phyloP scores from a whole-genome alignment of 2,888 invertebrate genomes.

The Microdon myrmicae region DNA sequence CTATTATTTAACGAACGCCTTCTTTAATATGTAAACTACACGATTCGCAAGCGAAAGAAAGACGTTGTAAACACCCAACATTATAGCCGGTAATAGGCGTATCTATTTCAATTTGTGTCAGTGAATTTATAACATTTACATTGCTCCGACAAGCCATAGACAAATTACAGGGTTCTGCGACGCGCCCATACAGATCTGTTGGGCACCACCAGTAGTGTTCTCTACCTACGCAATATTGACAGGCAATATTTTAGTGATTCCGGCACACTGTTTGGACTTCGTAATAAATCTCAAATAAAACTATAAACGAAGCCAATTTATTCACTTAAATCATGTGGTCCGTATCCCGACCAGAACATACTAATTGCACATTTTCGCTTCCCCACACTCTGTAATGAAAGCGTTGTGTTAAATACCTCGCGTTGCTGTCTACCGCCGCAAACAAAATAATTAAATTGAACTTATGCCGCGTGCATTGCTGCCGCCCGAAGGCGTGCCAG shows the following conservation, averaged over 20 bases:
- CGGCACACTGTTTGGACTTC: constrained; percentile 7
- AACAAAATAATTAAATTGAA: constrained; percentile 47
- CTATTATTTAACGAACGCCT: no score
- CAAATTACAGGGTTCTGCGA: no score
- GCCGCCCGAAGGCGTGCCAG: constrained; percentile 26
- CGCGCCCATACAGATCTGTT: no score
- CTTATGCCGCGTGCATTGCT: constrained; percentile 30
- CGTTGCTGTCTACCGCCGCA: constrained; percentile 46
- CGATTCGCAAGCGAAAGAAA: no score
- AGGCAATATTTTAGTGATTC: constrained; percentile 21
- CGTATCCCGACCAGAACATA: constrained; percentile 8
- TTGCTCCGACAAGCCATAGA: no score
- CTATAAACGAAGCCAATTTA: constrained; percentile 25
- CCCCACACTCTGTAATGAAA: constrained; percentile 21
- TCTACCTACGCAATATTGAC: constrained; percentile 5
- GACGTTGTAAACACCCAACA: no score
- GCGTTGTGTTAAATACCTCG: constrained; percentile 28
- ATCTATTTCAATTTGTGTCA: no score
- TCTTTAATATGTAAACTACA: no score
- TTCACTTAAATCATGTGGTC: constrained; percentile 18
- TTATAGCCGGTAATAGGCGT: no score
- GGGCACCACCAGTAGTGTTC: neutral
- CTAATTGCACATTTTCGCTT: constrained; percentile 37
- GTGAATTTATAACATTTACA: no score
- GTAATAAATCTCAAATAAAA: constrained; percentile 23